Conservation (phyloP, 1,140 invertebrate genomes). For the Aphelinus atriplicis region DNA sequence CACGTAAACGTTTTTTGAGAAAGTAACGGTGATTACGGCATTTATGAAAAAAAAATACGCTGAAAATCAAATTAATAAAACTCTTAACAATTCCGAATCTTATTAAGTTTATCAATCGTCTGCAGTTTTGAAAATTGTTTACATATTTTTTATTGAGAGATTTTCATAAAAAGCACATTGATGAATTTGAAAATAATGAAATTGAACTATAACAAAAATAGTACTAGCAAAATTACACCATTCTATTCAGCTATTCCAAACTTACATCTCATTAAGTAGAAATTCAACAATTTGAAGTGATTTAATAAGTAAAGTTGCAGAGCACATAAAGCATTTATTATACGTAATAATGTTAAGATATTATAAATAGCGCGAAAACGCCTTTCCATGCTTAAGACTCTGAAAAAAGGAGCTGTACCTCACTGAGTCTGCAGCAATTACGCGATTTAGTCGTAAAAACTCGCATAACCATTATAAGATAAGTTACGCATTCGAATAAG, state of each 20-base stretch:
- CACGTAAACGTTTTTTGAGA: no score
- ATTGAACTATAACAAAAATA: no score
- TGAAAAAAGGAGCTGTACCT: slow-evolving; percentile 27
- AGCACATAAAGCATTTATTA: slow-evolving; percentile 31
- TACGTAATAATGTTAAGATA: slow-evolving; percentile 27
- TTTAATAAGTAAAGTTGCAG: slow-evolving; percentile 8
- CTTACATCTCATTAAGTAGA: slow-evolving; percentile 16
- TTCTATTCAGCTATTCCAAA: background rate
- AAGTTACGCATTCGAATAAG: slow-evolving; percentile 47
- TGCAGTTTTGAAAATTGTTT: no score
- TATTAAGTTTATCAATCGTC: no score
- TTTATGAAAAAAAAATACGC: no score
- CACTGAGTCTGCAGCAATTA: slow-evolving; percentile 42
- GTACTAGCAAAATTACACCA: no score
- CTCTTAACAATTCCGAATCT: no score
- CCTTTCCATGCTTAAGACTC: slow-evolving; percentile 27
- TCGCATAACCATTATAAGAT: slow-evolving; percentile 47
- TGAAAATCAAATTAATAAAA: no score
- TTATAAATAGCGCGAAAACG: slow-evolving; percentile 31
- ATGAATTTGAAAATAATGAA: no score
- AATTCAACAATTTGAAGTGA: slow-evolving; percentile 16
- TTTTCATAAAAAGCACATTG: no score
- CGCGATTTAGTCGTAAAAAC: slow-evolving; percentile 42
- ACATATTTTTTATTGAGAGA: no score
- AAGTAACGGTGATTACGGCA: no score